Evolutionary conservation across 2,888 invertebrate genomes (phyloP).

Genomic region (Pachliopta kotzebuea): DNA sequence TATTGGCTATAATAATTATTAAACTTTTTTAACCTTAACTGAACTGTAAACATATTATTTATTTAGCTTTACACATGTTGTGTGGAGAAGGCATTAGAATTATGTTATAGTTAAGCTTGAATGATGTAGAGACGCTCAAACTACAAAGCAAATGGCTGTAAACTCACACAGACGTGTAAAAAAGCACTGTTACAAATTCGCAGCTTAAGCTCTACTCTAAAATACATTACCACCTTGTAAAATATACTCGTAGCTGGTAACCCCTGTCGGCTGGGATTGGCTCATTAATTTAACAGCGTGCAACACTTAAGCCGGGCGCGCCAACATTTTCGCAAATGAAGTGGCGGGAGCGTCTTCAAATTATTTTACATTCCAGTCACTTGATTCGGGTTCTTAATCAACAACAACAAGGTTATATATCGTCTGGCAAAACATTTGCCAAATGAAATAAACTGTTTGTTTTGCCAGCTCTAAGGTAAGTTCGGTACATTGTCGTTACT

Average conservation of each 20-base stretch:
- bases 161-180: constrained; percentile 11
- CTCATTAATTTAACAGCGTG: constrained; percentile 80
- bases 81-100: too few species aligned
- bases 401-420: constrained; percentile 30
- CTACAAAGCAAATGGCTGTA: background rate
- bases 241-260: constrained; percentile 66
- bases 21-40: too few species aligned
- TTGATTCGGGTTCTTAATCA: constrained; percentile 7
- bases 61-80: too few species aligned
- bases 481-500: constrained; percentile 59
- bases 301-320: constrained; percentile 76
- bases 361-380: constrained; percentile 30
- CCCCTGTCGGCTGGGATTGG: constrained; percentile 69
- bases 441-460: constrained; percentile 29
- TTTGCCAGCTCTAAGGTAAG: constrained; percentile 46
- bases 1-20: too few species aligned
- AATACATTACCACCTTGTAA: constrained; percentile 74
- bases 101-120: too few species aligned
- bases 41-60: too few species aligned
- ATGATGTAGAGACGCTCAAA: background rate
- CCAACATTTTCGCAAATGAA: constrained; percentile 77
- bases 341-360: constrained; percentile 60
- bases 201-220: constrained; percentile 39
- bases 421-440: constrained; percentile 13
- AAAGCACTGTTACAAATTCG: constrained; percentile 20